A percentile compares a stretch with the other conserved stretches of the same genome.
These are phyloP conservation scores for Pseudoips prasinana DNA, from an alignment of 2,888 invertebrate species.

Conservation along the genomic window DNA sequence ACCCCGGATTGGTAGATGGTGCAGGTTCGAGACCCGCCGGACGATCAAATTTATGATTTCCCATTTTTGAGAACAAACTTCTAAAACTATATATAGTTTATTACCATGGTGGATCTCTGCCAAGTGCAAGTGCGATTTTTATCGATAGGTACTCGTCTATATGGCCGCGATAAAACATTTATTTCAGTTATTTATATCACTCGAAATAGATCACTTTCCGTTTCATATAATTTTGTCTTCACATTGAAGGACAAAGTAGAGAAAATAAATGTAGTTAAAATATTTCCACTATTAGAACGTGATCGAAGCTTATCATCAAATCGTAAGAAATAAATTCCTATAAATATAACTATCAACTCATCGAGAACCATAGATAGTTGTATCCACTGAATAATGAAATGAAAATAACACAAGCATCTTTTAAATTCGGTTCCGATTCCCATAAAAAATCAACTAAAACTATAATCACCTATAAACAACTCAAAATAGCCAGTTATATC, in stretches of 20 bases:
- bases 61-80: no score
- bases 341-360: no score
- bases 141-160: constrained; percentile 26
- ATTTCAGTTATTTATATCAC: constrained; percentile 32
- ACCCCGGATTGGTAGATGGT: no score
- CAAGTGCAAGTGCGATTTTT: constrained; percentile 30
- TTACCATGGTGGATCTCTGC: constrained; percentile 30
- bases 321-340: no score
- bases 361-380: no score
- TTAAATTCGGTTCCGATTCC: no score
- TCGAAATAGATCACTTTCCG: constrained; percentile 25
- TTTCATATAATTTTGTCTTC: constrained; percentile 22
- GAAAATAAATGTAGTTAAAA: constrained; percentile 4
- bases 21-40: no score
- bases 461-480: constrained; percentile 21
- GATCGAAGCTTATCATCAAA: no score
- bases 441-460: constrained; percentile 13
- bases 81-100: no score
- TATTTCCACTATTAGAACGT: no score
- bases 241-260: constrained; percentile 16
- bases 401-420: neutral
- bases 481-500: constrained; percentile 20
- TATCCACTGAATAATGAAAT: no score
- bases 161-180: constrained; percentile 34
- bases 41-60: no score